Evolutionary conservation across 2,113 vertebrate species (phyloP).

Genomic region (Anarrhichthys ocellatus): DNA sequence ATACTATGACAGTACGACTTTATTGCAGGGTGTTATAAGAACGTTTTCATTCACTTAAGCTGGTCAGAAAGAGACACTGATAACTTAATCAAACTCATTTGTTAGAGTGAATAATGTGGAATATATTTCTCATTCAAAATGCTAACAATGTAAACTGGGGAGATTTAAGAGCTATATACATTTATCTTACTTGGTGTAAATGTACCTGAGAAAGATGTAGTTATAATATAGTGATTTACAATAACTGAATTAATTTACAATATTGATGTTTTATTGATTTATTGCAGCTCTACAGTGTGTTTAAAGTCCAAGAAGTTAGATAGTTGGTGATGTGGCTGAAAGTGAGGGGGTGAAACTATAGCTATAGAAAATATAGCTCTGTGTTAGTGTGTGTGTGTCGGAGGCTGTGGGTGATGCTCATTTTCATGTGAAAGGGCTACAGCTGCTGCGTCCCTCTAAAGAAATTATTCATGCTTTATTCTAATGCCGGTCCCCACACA

Average conservation of each 20-base stretch:
- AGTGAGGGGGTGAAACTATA: constrained; percentile 22
- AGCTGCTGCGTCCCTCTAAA: constrained; percentile 74
- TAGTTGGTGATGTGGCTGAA: background rate
- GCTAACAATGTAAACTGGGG: background rate
- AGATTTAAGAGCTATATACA: background rate
- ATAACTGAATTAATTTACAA: background rate
- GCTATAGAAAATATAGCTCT: background rate
- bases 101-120: background rate
- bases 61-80: background rate
- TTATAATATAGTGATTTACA: background rate
- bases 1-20: background rate
- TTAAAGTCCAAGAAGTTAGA: background rate
- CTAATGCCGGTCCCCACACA: constrained; percentile 54
- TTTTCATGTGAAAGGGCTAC: constrained; percentile 81
- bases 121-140: background rate
- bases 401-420: constrained; percentile 54
- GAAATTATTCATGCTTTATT: constrained; percentile 79
- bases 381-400: background rate
- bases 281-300: background rate
- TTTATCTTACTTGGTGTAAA: too few species aligned
- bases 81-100: background rate
- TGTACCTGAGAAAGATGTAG: background rate
- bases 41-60: background rate
- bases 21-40: background rate
- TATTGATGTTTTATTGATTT: background rate